These are phyloP conservation scores for Poicephalus gulielmi DNA, from an alignment of 2,113 vertebrate species.

Conservation along the genomic window DNA sequence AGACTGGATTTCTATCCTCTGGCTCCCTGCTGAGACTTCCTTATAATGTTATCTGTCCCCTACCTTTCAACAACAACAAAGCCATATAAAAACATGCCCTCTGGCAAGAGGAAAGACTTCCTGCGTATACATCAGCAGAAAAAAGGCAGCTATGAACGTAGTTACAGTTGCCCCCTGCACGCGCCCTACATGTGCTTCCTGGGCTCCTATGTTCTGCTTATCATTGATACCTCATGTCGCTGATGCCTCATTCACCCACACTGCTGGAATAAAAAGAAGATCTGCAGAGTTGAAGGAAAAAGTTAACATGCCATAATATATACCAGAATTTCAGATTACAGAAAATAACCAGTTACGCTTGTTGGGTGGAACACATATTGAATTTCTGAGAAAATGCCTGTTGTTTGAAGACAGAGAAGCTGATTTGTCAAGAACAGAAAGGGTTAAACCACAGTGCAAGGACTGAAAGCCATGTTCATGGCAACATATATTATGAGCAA, in stretches of 20 bases:
- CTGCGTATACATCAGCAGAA: background rate
- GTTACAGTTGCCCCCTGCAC: background rate
- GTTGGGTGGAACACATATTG: background rate
- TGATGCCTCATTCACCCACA: background rate
- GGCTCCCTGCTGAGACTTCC: background rate
- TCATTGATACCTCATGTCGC: background rate
- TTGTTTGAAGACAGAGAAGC: background rate
- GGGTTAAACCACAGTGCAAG: background rate
- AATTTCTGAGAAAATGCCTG: background rate
- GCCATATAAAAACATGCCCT: background rate
- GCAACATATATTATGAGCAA: background rate
- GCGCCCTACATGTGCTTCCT: background rate
- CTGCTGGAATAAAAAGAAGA: background rate
- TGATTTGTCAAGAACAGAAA: background rate
- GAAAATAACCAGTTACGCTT: background rate
- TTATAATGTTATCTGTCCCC: background rate
- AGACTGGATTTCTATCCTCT: background rate
- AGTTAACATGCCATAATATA: slow-evolving; percentile 1
- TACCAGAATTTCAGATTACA: background rate
- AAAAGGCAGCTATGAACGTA: background rate
- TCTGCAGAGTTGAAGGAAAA: background rate
- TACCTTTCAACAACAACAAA: background rate
- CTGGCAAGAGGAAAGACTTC: background rate
- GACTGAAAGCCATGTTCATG: background rate
- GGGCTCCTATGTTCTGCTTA: background rate